Percentiles rank a stretch among this genome's conserved stretches.
Conservation (phyloP, 2,797 vertebrate species). For the Squalus acanthias region DNA sequence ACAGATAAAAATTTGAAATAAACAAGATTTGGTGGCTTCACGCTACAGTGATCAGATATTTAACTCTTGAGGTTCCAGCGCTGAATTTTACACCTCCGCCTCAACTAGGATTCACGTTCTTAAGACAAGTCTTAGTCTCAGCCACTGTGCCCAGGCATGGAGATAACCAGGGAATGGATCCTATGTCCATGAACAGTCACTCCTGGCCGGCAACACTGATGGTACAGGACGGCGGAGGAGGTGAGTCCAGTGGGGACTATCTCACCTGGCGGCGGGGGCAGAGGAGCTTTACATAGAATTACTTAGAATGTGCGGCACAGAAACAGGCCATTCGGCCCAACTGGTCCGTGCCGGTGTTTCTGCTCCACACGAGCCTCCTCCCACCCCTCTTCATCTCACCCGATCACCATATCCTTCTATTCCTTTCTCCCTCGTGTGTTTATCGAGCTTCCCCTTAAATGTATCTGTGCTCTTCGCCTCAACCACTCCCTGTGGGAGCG, state of each 20-base stretch:
- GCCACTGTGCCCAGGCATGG: not conserved
- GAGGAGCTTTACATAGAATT: not conserved
- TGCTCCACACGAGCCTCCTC: no score
- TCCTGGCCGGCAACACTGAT: not conserved
- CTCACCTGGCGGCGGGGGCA: not conserved
- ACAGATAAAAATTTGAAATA: not conserved
- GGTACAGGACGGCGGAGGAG: not conserved
- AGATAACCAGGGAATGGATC: not conserved
- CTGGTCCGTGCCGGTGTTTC: no score
- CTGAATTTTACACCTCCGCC: not conserved
- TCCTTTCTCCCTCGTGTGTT: no score
- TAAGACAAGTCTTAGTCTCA: not conserved
- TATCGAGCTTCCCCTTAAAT: no score
- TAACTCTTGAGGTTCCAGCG: not conserved
- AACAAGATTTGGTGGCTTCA: not conserved
- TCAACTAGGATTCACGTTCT: not conserved
- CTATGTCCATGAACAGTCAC: not conserved
- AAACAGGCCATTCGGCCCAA: no score
- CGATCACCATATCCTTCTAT: no score
- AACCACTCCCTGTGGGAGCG: not conserved
- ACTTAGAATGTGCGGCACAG: no score
- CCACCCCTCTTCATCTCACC: no score
- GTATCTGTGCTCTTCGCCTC: not conserved
- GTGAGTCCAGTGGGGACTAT: not conserved
- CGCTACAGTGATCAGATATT: not conserved